Percentiles rank a stretch among this genome's conserved stretches.
Conservation (phyloP, 2,797 vertebrate genomes). For the Crypturellus tataupa region DNA sequence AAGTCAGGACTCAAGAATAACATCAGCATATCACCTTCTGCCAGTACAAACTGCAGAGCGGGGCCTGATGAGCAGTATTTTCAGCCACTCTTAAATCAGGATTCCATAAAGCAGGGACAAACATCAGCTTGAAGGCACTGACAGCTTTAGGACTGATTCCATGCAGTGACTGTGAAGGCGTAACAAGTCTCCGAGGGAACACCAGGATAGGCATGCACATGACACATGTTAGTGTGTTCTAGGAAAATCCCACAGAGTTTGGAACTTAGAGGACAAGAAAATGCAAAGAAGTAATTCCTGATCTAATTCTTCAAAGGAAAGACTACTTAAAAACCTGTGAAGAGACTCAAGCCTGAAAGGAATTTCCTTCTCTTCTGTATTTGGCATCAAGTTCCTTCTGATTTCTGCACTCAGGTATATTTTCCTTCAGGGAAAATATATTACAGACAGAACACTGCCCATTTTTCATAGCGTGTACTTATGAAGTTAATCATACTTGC, state of each 20-base stretch:
- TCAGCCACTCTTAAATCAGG: neutral
- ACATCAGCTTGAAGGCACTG: neutral
- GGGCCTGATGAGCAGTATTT: neutral
- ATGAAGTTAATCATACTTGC: neutral
- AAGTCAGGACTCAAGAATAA: neutral
- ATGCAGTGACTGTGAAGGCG: neutral
- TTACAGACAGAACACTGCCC: constrained; percentile 18
- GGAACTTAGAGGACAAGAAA: neutral
- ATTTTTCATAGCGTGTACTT: constrained; percentile 20
- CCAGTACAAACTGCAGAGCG: neutral
- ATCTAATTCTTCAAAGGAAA: constrained; percentile 7
- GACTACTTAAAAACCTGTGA: neutral
- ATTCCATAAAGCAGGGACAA: neutral
- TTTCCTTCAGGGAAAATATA: constrained; percentile 42
- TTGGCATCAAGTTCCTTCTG: constrained; percentile 1
- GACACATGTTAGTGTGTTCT: neutral
- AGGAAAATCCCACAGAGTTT: neutral
- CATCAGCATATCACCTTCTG: neutral
- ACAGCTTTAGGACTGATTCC: neutral
- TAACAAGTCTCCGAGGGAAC: neutral
- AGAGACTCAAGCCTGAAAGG: neutral
- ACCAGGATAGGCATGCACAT: neutral
- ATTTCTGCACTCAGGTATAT: constrained; percentile 12
- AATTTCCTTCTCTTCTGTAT: constrained; percentile 28
- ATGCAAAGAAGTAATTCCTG: neutral